Base-by-base conservation (phyloP, 2,113 vertebrate genomes). In the Alaudala cheleensis region DNA sequence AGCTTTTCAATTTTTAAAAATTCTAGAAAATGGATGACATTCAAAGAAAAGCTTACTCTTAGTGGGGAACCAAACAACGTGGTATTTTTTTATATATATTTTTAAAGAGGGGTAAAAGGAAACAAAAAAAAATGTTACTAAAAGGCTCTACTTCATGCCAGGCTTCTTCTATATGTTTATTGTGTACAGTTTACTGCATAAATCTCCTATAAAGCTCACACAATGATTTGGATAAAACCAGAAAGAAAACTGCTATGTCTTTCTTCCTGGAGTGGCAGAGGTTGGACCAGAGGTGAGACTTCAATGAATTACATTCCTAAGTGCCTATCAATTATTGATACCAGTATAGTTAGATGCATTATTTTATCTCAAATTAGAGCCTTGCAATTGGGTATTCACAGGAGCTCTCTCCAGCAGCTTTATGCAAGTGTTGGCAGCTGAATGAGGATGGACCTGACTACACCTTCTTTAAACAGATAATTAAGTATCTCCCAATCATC, bases 261-360 rank as follows among this genome's bases (percentile, higher is more conserved):
- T 95, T 69, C 88, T 96, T 98, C 97, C 97, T 93, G 95, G 94
- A 97, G 96, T 93, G 97, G 96, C 93, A 97, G 93, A 97, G 96
- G 92, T 98, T 98, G 98, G 97, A 96, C 97, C 96, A 98, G 96
- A 98, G 98, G 98, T 98, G 98, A 99, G 97, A 98, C 98, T 98
- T 98, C 98, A 98, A 98, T 98, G 98, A 99, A 98, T 98, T 98
- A 98, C 95, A 96, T 91, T 98, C 93, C 76, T 97, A 98, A 99
- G 98, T 97, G 96, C 79, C 97, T 96, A 98, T 99, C 98, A 98
- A 99, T 99, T 98, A 99, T 98, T 98, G 96, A 99, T 98, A 98
- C 98, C 97, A 97, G 97, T 96, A 98, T 92, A 97, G 98, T 98
- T 98, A 98, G 97, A 98, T 90, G 97, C 98, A 98, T 97, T 97